Evolutionary conservation across 2,113 vertebrate genomes (phyloP), one percentile per base, ranked within the genome.

Genomic region (Aleadryas rufinucha): DNA sequence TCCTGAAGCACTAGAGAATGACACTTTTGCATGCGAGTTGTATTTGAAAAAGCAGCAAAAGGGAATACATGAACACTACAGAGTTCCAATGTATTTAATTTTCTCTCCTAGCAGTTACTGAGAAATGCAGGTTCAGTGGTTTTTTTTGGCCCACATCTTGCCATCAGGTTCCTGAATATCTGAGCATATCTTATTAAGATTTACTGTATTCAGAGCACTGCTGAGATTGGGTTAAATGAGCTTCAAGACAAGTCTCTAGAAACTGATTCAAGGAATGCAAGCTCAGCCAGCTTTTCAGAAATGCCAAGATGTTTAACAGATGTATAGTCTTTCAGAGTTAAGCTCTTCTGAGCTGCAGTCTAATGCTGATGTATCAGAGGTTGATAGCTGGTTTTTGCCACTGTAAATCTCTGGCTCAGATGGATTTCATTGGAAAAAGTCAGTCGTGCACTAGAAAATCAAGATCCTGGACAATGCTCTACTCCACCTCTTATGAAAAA

Each of bases 241-340:
- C 30, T 70, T 91, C 28, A 69, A 85, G 54, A 84, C 0, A 4
- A 85, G 49, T 45, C 70, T 24, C 19, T 70, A 65, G 50, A 88
- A 90, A 50, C 41, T 44, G 56, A 86, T 70, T 63, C 63, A 80
- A 85, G 45, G 45, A 79, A 63, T 54, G 45, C 19, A 84, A 7
- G 70, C 66, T 85, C 63, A 88, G 78, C 28, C 68, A 90, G 53
- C 2, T 88, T 93, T 96, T 69, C 78, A 85, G 70, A 95, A 94
- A 83, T 59, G 45, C 59, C 70, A 83, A 83, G 26, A 74, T 80
- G 57, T 93, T 89, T 87, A 94, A 83, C 84, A 91, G 90, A 93
- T 70, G 57, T 89, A 63, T 79, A 35, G 4, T 27, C 63, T 94
- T 87, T 79, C 82, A 77, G 81, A 66, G n/a, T 89, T 77, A 93